These are phyloP conservation scores for Vireo altiloquus DNA, from an alignment of 2,113 vertebrate genomes.

Conservation along the genomic window DNA sequence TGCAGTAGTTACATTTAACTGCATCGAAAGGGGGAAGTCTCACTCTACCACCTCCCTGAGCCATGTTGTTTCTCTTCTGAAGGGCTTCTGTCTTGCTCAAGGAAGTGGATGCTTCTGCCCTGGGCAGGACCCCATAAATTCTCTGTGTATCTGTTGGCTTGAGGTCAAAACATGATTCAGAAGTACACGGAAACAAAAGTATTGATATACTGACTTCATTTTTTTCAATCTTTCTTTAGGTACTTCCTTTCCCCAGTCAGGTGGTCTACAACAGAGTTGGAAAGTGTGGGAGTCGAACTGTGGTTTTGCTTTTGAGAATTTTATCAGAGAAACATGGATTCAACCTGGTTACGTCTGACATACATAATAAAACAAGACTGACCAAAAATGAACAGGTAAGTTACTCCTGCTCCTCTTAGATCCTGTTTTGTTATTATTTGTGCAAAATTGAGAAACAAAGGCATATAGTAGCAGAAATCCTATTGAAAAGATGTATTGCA, in stretches of 20 bases:
- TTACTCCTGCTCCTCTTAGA: neutral
- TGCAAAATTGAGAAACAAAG: neutral
- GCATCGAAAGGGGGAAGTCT: neutral
- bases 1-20: neutral
- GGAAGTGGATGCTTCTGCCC: neutral
- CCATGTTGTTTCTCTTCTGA: neutral
- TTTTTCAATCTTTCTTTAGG: constrained; percentile 68
- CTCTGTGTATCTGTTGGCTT: neutral
- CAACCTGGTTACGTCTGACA: constrained; percentile 93
- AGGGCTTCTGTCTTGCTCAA: neutral
- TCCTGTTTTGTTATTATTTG: neutral
- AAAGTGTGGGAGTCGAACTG: constrained; percentile 96
- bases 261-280: constrained; percentile 99
- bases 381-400: constrained; percentile 94
- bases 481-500: neutral
- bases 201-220: neutral
- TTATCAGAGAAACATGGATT: constrained; percentile 93
- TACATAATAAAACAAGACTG: constrained; percentile 97
- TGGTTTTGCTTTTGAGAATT: constrained; percentile 91
- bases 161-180: neutral
- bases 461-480: neutral
- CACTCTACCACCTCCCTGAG: neutral
- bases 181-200: neutral
- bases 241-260: constrained; percentile 94
- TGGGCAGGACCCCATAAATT: neutral